A percentile compares a stretch with the other conserved stretches of the same genome.
Evolutionary conservation across 2,113 vertebrate genomes (phyloP).

Genomic region (Sinosuthora webbiana): DNA sequence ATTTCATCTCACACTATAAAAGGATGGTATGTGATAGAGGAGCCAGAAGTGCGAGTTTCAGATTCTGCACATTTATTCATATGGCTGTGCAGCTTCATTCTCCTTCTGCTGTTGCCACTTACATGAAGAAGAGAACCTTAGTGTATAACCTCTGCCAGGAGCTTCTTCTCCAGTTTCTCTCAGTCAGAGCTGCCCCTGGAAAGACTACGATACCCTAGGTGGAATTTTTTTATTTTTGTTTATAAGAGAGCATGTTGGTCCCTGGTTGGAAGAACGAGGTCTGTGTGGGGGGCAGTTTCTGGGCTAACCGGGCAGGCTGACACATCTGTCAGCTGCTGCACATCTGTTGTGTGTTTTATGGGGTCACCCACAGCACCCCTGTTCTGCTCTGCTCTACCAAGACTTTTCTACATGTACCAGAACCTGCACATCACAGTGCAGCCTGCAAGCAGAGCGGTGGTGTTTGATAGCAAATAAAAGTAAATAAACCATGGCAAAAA

Average conservation of each 20-base stretch:
- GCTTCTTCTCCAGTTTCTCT: background rate
- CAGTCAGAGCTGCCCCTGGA: background rate
- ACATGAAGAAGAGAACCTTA: background rate
- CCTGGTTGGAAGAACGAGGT: rapidly evolving
- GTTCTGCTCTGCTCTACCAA: background rate
- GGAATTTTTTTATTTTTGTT: background rate
- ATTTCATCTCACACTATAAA: background rate
- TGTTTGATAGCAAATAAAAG: constrained; percentile 30
- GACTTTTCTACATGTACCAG: background rate
- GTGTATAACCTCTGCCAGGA: background rate
- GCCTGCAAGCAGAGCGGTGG: background rate
- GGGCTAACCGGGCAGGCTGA: background rate
- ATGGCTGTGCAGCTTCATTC: background rate
- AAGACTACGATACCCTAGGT: background rate
- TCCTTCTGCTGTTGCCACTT: background rate
- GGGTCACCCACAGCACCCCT: background rate
- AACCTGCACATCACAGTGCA: background rate
- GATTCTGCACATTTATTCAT: background rate
- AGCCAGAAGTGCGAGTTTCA: background rate
- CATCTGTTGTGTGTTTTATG: background rate
- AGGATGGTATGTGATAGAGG: background rate
- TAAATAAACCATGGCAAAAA: background rate
- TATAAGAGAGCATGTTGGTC: background rate
- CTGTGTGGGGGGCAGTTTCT: background rate
- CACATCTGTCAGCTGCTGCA: background rate